Evolutionary conservation across 1,140 invertebrate genomes (phyloP), one percentile per base, ranked within the genome.

Genomic region (Caenorhabditis briggsae): DNA sequence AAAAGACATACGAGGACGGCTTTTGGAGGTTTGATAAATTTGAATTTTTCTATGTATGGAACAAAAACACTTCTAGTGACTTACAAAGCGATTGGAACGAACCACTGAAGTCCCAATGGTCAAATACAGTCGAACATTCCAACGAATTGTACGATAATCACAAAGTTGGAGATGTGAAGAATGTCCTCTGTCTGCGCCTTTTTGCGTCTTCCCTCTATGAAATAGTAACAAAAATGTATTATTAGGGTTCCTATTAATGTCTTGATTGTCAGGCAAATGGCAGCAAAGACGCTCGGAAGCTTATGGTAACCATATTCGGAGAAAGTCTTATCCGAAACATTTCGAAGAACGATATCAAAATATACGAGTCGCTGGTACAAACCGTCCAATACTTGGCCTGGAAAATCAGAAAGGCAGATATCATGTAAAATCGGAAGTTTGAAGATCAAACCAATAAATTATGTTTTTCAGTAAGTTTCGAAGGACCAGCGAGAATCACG

Each of bases 181-280:
- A 64, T 33, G 59, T 64, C 9, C 25, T 64, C 9, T 64, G 59
- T 64, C 59, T 64, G 25, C 59, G 59, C 9, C 25, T 64, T 64
- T 64, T 59, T 23, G 56, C 56, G 8, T 59, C 56, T 20, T 59
- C 56, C 2, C 9, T 59, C 18, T 59, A 59, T 64, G 59, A 64
- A 64, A 64, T 64, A 33, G 59, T 64, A 64, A 53, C 11, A 53
- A 11, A 53, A 14, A 11, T 14, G 50, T 16, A 53, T 53, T 53
- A 14, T 53, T 16, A 53, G 33, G 50, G 1, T 16, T n/a, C n/a
- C n/a, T 2, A 58, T 8, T 16, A n/a, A 20, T n/a, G n/a, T 5
- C n/a, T n/a, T 58, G 12, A n/a, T 58, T 58, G 5, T 58, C 59
- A 64, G 59, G 20, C 59, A 12, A 25, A 64, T 33, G 20, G 9